These are phyloP conservation scores for Myripristis jacobus DNA, from an alignment of 2,797 vertebrate species.

Conservation along the genomic window DNA sequence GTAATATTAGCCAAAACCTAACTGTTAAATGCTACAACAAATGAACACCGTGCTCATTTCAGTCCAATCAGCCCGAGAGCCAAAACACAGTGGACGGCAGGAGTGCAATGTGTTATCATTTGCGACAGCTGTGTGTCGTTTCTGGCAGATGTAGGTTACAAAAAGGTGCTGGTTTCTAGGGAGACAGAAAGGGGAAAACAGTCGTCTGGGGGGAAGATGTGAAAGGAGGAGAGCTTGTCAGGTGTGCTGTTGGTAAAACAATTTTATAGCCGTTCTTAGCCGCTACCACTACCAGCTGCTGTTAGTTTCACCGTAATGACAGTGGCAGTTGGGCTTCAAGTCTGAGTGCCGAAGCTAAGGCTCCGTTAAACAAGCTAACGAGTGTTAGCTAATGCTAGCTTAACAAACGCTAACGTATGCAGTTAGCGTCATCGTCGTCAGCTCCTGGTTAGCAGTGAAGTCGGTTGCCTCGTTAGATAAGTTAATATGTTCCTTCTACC, in stretches of 20 bases:
- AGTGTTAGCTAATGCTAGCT: conserved; percentile 40
- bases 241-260: conserved; percentile 41
- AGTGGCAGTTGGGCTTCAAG: background rate
- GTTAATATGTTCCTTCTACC: background rate
- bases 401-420: background rate
- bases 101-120: conserved; percentile 38
- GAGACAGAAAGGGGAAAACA: conserved; percentile 39
- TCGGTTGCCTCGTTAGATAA: background rate
- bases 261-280: background rate
- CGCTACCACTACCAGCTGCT: accelerated
- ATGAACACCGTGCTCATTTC: too few species aligned
- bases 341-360: background rate
- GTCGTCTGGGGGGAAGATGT: conserved; percentile 66
- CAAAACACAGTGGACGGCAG: too few species aligned
- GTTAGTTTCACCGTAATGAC: background rate
- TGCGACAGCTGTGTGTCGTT: conserved; percentile 72
- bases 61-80: background rate
- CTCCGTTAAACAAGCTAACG: background rate
- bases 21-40: too few species aligned
- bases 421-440: too few species aligned
- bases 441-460: conserved; percentile 1
- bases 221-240: conserved; percentile 51
- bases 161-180: conserved; percentile 71
- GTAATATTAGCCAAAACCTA: too few species aligned
- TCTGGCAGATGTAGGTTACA: conserved; percentile 75